Conservation (phyloP, 1,140 invertebrate species). For the Psix sp. region DNA sequence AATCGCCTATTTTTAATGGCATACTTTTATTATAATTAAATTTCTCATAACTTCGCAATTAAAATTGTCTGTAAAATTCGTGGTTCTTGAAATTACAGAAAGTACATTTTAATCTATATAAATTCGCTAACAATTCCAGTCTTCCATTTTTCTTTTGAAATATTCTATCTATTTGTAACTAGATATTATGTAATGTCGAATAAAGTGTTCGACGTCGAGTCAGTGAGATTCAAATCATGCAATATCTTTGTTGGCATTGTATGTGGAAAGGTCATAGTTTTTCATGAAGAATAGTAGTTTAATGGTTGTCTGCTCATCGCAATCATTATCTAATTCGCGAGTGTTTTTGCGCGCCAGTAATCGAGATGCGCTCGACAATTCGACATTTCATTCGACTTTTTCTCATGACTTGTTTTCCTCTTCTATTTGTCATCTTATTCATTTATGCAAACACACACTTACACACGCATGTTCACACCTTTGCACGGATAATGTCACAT, state of each 20-base stretch:
- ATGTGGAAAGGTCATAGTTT: conserved; percentile 39
- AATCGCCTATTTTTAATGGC: too few relatives aligned
- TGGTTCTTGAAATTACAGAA: too few relatives aligned
- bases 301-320: conserved; percentile 29
- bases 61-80: too few relatives aligned
- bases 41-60: too few relatives aligned
- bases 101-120: too few relatives aligned
- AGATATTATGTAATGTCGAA: background rate
- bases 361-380: conserved; percentile 20
- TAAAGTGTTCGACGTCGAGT: conserved; percentile 3
- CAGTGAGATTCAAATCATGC: conserved; percentile 17
- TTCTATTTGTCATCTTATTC: conserved; percentile 26
- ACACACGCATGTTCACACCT: background rate
- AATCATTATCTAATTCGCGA: conserved; percentile 41
- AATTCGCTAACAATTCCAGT: too few relatives aligned
- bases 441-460: background rate
- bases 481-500: conserved; percentile 8
- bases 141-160: too few relatives aligned
- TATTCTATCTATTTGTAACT: too few relatives aligned
- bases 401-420: too few relatives aligned
- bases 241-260: conserved; percentile 27
- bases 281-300: conserved; percentile 26
- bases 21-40: too few relatives aligned
- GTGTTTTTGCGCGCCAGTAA: conserved; percentile 21
- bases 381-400: conserved; percentile 8